Evolutionary conservation across 2,797 vertebrate genomes (phyloP).

Genomic region (Neosalanx taihuensis): DNA sequence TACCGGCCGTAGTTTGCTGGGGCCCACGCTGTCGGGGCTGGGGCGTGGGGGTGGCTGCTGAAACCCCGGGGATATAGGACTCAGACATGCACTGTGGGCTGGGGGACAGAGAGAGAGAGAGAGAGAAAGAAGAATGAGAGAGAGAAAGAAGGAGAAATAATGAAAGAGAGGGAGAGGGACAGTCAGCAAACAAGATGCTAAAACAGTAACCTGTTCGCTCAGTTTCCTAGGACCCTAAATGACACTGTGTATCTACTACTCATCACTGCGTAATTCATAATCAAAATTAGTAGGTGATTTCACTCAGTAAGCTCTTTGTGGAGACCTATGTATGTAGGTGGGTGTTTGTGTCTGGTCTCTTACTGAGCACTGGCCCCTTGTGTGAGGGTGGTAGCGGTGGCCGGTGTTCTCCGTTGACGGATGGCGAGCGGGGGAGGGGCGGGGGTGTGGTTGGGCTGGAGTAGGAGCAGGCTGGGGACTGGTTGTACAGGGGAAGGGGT

Average conservation of each 20-base stretch:
- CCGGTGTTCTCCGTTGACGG: conserved; percentile 85
- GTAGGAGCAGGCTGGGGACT: conserved; percentile 87
- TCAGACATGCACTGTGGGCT: conserved; percentile 85
- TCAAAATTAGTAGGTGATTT: not conserved
- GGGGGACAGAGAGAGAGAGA: conserved; percentile 16
- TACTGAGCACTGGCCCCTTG: conserved; percentile 72
- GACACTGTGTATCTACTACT: not conserved
- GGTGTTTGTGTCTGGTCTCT: conserved; percentile 30
- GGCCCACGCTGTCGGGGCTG: conserved; percentile 78
- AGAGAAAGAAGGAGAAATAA: not conserved
- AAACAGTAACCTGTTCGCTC: too few species aligned
- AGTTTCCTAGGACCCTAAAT: not conserved
- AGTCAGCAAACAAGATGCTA: too few species aligned
- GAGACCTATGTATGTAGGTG: not conserved
- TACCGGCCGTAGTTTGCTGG: conserved; percentile 91
- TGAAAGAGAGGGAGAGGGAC: not conserved
- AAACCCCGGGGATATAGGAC: conserved; percentile 85
- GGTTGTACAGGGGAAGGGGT: conserved; percentile 89
- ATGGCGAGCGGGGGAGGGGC: conserved; percentile 87
- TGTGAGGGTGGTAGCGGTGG: conserved; percentile 54
- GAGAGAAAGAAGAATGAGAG: not conserved
- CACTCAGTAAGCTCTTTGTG: too few species aligned
- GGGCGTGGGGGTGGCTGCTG: conserved; percentile 75
- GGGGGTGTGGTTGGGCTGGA: conserved; percentile 83
- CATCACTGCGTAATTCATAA: too few species aligned